phyloP scores from a whole-genome alignment of 1,140 invertebrate species.

The Lucilia cuprina region DNA sequence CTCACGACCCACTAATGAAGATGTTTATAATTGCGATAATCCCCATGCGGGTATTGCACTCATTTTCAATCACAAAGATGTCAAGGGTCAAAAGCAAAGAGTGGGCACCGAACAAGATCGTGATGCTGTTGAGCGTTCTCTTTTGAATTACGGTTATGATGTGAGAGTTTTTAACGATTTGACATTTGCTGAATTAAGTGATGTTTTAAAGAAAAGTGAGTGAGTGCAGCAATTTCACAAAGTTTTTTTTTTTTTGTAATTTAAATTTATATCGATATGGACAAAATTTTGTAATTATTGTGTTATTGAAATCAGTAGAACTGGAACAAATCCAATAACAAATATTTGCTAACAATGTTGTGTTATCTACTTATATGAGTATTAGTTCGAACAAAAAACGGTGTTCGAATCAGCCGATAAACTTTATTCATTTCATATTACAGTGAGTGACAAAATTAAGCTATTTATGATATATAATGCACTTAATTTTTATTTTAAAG shows the following conservation, averaged over 20 bases:
- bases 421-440: background rate
- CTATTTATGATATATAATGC: too few species aligned
- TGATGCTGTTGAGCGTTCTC: conserved; percentile 52
- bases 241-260: background rate
- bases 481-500: too few species aligned
- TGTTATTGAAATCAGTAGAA: background rate
- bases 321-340: background rate
- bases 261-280: background rate
- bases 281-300: background rate
- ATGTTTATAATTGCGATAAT: conserved; percentile 74
- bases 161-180: conserved; percentile 68
- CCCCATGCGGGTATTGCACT: conserved; percentile 72
- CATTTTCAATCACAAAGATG: conserved; percentile 78
- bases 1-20: conserved; percentile 56
- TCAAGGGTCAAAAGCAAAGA: conserved; percentile 62
- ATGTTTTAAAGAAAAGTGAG: conserved; percentile 65
- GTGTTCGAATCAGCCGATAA: background rate
- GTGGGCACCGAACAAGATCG: conserved; percentile 64
- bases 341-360: background rate
- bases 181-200: conserved; percentile 62
- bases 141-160: conserved; percentile 68
- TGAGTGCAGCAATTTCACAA: background rate
- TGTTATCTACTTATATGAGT: background rate
- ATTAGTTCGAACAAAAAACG: background rate
- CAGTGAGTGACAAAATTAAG: conserved; percentile 3